These are phyloP conservation scores for Acanthoscelides obtectus DNA, from an alignment of 2,888 invertebrate species.

Conservation along the genomic window DNA sequence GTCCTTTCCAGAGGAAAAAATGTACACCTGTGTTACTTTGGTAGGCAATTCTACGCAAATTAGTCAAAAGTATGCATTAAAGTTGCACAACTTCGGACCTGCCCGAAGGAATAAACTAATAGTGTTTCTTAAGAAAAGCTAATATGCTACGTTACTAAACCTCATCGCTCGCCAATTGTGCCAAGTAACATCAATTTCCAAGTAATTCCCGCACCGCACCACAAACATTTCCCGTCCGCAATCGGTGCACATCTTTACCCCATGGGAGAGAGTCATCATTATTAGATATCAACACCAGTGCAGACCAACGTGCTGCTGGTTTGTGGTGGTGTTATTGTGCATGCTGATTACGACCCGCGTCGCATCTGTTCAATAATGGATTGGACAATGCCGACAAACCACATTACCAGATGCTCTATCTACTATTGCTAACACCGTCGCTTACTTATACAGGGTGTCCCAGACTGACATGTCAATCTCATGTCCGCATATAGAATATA, in stretches of 20 bases:
- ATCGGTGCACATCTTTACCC: background rate
- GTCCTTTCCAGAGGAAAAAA: no score
- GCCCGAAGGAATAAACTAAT: no score
- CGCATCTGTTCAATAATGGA: background rate
- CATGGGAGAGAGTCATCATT: background rate
- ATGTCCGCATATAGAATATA: no score
- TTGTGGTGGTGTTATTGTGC: background rate
- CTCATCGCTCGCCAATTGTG: background rate
- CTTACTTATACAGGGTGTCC: constrained; percentile 1
- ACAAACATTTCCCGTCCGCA: background rate
- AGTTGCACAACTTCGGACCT: no score
- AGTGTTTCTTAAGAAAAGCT: no score
- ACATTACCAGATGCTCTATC: background rate
- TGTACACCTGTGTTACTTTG: no score
- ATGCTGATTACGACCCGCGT: background rate
- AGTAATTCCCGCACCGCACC: background rate
- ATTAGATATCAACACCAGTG: background rate
- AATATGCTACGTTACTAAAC: no score
- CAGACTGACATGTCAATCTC: no score
- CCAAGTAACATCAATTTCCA: background rate
- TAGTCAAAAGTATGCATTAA: no score
- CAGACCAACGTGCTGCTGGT: background rate
- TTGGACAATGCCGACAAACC: background rate
- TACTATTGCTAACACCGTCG: no score
- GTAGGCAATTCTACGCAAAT: no score